Conservation (phyloP, 2,113 vertebrate species). For the Oxyruncus cristatus region DNA sequence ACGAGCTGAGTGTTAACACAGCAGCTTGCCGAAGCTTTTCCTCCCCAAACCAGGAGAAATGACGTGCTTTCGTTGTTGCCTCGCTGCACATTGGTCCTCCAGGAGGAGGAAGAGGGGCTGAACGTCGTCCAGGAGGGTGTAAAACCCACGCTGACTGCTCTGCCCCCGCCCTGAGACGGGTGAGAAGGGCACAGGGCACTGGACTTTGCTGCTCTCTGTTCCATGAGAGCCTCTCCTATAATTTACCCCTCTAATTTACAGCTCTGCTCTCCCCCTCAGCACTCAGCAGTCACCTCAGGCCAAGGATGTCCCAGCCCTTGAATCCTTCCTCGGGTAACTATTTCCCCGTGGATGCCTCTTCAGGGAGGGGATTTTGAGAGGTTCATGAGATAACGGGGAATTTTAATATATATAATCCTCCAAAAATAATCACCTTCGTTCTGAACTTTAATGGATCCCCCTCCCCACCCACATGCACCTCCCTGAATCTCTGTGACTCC, state of each 20-base stretch:
- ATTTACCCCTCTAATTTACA: neutral
- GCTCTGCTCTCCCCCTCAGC: neutral
- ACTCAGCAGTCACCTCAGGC: neutral
- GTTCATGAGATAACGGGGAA: neutral
- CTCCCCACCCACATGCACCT: neutral
- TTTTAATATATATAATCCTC: neutral
- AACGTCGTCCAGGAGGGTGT: accelerated
- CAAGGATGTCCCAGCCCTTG: neutral
- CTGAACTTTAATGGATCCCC: neutral
- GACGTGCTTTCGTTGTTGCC: accelerated
- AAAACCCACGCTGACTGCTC: neutral
- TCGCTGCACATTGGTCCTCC: accelerated
- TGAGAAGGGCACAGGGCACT: neutral
- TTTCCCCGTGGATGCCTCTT: neutral
- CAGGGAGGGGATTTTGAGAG: neutral
- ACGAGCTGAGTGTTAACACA: neutral
- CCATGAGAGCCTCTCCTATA: accelerated
- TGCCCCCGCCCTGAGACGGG: neutral
- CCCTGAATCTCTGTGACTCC: neutral
- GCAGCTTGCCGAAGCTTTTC: neutral
- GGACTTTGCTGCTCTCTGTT: neutral
- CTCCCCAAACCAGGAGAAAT: neutral
- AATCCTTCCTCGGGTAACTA: too few relatives aligned
- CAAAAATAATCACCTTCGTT: neutral
- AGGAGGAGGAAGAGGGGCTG: neutral